These are phyloP conservation scores for Allolobophora icterica DNA, from an alignment of 2,888 invertebrate genomes.

Conservation along the genomic window DNA sequence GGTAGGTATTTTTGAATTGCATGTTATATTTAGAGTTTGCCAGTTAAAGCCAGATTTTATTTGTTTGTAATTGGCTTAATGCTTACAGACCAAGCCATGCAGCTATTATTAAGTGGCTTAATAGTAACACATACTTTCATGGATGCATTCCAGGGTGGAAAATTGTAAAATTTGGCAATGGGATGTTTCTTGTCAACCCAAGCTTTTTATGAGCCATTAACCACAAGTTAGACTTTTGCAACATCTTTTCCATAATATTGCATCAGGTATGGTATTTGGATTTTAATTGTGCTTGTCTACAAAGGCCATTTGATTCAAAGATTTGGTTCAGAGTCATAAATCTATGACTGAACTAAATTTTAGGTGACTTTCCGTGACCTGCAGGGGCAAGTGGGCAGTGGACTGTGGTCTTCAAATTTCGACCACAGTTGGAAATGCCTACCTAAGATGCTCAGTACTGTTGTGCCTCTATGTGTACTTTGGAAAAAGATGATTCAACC, in stretches of 20 bases:
- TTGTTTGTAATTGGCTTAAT: background rate
- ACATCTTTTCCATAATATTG: background rate
- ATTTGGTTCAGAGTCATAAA: background rate
- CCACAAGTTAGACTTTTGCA: background rate
- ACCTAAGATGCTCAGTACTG: background rate
- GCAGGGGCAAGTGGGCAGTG: too few species aligned
- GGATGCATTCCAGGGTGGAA: background rate
- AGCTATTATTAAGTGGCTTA: background rate
- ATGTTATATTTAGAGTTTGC: background rate
- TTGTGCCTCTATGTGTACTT: background rate
- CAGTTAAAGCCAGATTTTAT: background rate
- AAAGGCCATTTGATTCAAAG: background rate
- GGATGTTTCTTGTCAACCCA: too few species aligned
- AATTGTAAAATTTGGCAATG: background rate
- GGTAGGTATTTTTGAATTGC: constrained; percentile 53
- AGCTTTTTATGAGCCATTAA: background rate
- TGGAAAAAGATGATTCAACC: background rate
- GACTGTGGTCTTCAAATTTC: background rate
- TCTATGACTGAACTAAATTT: background rate
- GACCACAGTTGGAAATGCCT: background rate
- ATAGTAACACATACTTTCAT: background rate
- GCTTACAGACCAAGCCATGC: background rate
- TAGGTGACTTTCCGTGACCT: too few species aligned
- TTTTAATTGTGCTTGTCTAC: background rate
- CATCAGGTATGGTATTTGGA: background rate